Evolutionary conservation across 2,797 vertebrate genomes (phyloP).

Genomic region (Lycodopsis pacificus): DNA sequence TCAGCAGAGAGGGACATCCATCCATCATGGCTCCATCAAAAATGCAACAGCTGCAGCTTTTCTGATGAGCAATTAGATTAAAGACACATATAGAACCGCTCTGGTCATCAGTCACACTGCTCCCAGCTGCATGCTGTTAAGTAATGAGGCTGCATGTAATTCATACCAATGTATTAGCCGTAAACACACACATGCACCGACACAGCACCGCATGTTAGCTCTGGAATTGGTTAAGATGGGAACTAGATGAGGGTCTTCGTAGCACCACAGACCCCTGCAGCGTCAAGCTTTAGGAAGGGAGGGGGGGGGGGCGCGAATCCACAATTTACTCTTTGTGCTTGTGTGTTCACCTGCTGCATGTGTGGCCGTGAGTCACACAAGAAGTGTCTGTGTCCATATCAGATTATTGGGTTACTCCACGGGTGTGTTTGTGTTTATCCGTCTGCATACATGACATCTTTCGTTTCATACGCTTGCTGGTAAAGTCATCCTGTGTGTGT

Average conservation of each 20-base stretch:
- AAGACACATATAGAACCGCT: slow-evolving; percentile 29
- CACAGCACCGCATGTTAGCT: slow-evolving; percentile 9
- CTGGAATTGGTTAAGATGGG: slow-evolving; percentile 39
- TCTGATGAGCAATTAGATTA: slow-evolving; percentile 47
- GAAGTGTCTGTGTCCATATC: background rate
- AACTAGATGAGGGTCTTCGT: slow-evolving; percentile 28
- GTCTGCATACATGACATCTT: background rate
- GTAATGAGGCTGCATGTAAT: slow-evolving; percentile 8
- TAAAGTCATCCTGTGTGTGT: slow-evolving; percentile 3
- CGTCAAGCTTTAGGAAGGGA: background rate
- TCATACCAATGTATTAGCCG: background rate
- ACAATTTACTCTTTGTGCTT: slow-evolving; percentile 11
- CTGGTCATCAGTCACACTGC: slow-evolving; percentile 45
- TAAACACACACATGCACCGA: slow-evolving; percentile 55
- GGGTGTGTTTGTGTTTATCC: background rate
- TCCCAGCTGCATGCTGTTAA: background rate
- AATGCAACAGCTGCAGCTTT: slow-evolving; percentile 50
- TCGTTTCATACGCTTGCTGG: background rate
- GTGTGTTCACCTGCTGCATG: slow-evolving; percentile 23
- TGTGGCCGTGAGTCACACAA: background rate
- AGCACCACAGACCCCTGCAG: slow-evolving; percentile 38
- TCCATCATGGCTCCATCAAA: slow-evolving; percentile 59
- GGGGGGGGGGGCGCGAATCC: slow-evolving; percentile 30
- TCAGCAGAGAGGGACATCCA: slow-evolving; percentile 52
- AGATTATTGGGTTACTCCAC: background rate